Percentiles rank a stretch among this genome's conserved stretches.
phyloP scores from a whole-genome alignment of 1,140 invertebrate species.

The Pogonognathellus flavescens region DNA sequence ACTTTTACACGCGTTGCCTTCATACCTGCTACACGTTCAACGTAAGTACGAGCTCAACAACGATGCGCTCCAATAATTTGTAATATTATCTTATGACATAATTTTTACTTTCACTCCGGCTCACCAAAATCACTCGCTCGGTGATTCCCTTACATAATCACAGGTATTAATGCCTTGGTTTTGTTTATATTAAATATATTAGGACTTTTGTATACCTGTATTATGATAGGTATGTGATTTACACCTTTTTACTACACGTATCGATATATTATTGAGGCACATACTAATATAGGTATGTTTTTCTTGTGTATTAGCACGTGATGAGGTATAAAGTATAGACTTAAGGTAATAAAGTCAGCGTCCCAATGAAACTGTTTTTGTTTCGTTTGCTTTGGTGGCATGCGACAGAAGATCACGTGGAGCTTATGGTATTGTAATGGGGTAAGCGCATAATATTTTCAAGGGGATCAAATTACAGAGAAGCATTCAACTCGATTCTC shows the following conservation, averaged over 20 bases:
- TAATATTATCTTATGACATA: constrained; percentile 61
- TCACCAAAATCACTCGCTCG: constrained; percentile 62
- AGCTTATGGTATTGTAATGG: neutral
- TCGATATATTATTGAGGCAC: neutral
- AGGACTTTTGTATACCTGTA: too few relatives aligned
- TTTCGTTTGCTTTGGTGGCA: neutral
- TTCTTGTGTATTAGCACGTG: too few relatives aligned
- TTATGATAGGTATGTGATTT: neutral
- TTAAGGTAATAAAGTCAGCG: too few relatives aligned
- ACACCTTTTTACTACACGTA: neutral
- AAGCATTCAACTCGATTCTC: neutral
- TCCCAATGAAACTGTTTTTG: neutral
- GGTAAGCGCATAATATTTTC: neutral
- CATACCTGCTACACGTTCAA: neutral
- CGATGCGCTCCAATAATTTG: constrained; percentile 64
- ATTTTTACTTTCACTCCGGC: constrained; percentile 63
- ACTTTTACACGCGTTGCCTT: neutral
- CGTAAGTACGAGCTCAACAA: constrained; percentile 23
- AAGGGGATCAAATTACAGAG: neutral
- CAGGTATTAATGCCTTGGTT: constrained; percentile 26
- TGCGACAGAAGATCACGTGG: neutral
- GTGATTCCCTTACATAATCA: constrained; percentile 57
- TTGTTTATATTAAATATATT: constrained; percentile 17
- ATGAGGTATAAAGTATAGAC: too few relatives aligned
- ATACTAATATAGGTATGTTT: too few relatives aligned